These are phyloP conservation scores for Ochotona princeps DNA, from an alignment of 2,113 vertebrate genomes.

Conservation along the genomic window DNA sequence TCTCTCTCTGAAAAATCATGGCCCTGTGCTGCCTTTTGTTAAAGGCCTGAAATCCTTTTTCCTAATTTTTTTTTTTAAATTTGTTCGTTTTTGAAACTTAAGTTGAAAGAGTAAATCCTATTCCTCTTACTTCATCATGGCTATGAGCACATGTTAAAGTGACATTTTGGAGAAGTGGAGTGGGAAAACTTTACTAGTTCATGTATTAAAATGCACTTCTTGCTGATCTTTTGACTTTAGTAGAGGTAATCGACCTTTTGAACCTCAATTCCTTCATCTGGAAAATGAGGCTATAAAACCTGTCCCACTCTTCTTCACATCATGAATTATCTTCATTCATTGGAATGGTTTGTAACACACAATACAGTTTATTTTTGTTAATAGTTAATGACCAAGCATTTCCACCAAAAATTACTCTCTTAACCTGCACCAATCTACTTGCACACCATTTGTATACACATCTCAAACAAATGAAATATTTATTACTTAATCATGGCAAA, in stretches of 20 bases:
- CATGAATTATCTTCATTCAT: neutral
- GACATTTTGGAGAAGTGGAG: neutral
- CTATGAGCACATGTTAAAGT: neutral
- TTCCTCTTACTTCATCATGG: neutral
- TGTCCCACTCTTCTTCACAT: neutral
- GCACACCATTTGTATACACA: constrained; percentile 13
- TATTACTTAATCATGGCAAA: neutral
- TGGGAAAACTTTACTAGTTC: neutral
- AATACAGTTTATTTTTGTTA: constrained; percentile 9
- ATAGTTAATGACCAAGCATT: neutral
- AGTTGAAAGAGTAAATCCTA: neutral
- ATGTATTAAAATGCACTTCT: neutral
- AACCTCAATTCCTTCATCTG: neutral
- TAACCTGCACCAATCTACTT: neutral
- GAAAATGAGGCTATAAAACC: neutral
- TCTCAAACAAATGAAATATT: neutral
- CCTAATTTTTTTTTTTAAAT: neutral
- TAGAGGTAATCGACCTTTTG: neutral
- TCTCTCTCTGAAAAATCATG: neutral
- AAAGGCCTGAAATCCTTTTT: neutral
- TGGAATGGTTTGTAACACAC: constrained; percentile 33
- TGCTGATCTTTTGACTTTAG: neutral
- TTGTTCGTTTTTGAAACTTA: neutral
- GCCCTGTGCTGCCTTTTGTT: neutral
- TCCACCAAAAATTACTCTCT: neutral